Evolutionary conservation across 2,797 vertebrate genomes (phyloP), one percentile per base, ranked within the genome.

Genomic region (Urosaurus nigricauda): DNA sequence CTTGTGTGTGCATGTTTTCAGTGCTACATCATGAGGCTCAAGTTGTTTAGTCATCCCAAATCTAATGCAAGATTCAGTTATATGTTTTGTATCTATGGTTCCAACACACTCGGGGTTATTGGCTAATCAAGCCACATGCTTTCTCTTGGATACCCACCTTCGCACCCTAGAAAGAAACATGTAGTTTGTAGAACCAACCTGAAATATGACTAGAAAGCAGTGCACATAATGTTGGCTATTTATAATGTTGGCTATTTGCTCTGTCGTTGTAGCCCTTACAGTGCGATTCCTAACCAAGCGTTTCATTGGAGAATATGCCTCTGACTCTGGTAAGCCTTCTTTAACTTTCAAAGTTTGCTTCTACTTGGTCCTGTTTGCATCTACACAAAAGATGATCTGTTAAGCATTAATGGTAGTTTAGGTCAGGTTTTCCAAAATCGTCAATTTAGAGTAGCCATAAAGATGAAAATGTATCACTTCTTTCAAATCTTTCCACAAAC

Each of bases 271-370:
- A 98, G 98, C 98, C 32, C 97, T 98, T 77, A 96, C 97, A 0
- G 98, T 98, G 88, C 96, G 98, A 2, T 98, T 98, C 93, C 97
- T 98, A 70, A 98, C 98, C 0, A 94, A 96, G 88, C 88, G 98
- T 0, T 98, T 98, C 92, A 98, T 98, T 92, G 98, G 98, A 0
- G 98, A 98, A 92, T 98, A 98, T 88, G 97, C 98, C 2, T 98
- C 98, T 24, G 96, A 96, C 51, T 96, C 97, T 95, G 98, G 98
- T 98, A 96, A 97, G 94, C 68, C 2, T n/a, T 13, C 32, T 2
- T 8, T 58, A 47, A 58, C 14, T 87, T 0, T 58, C 73, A 1
- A 58, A 71, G 12, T 74, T 65, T 80, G 29, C 3, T 17, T 40
- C 70, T 90, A 1, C 29, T 86, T 74, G 21, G 19, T 24, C 35